A percentile compares a stretch with the other conserved stretches of the same genome.
These are phyloP conservation scores for Incurvaria masculella DNA, from an alignment of 2,888 invertebrate species.

Conservation along the genomic window DNA sequence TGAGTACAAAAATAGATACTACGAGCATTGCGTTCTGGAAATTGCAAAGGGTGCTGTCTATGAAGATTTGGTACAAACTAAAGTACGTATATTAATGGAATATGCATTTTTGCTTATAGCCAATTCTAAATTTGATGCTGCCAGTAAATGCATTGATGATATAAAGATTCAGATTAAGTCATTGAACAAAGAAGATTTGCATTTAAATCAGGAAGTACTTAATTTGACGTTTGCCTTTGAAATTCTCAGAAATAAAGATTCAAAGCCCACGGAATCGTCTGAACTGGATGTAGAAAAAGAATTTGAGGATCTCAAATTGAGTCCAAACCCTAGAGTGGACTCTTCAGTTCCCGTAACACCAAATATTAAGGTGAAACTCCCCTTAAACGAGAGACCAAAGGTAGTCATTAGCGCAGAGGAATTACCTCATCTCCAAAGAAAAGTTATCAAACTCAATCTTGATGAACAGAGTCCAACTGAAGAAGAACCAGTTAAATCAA, in stretches of 20 bases:
- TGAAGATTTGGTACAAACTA: constrained; percentile 21
- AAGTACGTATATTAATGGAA: constrained; percentile 30
- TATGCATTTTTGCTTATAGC: constrained; percentile 31
- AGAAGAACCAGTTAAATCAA: constrained; percentile 4
- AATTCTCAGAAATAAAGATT: constrained; percentile 19
- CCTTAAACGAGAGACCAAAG: constrained; percentile 16
- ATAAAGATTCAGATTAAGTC: constrained; percentile 29
- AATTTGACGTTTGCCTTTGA: constrained; percentile 33
- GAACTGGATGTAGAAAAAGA: constrained; percentile 22
- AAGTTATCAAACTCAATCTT: constrained; percentile 31
- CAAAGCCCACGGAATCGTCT: constrained; percentile 14
- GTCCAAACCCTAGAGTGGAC: constrained; percentile 16
- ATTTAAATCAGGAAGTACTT: constrained; percentile 28
- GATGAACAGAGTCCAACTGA: constrained; percentile 25
- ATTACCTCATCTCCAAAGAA: constrained; percentile 28
- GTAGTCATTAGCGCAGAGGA: constrained; percentile 32
- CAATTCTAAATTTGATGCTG: constrained; percentile 19
- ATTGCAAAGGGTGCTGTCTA: constrained; percentile 16
- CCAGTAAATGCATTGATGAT: constrained; percentile 28
- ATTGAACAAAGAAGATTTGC: constrained; percentile 21
- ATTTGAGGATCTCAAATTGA: constrained; percentile 26
- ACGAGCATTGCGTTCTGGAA: constrained; percentile 24
- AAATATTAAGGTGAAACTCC: constrained; percentile 22
- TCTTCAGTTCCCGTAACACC: constrained; percentile 26
- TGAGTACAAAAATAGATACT: constrained; percentile 13